Base-by-base conservation (phyloP, 2,888 invertebrate species). In the Zygogramma bicolorata region DNA sequence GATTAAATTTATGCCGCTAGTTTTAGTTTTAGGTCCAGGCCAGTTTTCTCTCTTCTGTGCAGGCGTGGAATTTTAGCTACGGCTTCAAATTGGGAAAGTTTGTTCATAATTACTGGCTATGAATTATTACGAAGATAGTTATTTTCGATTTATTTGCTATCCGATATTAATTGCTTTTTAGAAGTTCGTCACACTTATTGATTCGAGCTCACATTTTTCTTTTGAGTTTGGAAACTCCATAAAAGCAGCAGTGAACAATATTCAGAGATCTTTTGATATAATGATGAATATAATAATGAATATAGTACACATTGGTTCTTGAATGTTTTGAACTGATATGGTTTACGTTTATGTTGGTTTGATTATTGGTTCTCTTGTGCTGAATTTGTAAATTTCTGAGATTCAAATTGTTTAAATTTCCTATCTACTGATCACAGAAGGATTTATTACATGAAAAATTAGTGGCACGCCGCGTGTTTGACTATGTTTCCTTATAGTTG, bases 1-100 rank as follows among this genome's bases (percentile, higher is more conserved):
- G 87, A 87, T 87, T 87, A 86, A 87, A 87, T 86, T 86, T 86
- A 84, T 84, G 83, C 83, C 77, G 79, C 80, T 82, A 82, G 83
- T 84, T 83, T 82, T 81, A 83, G 83, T 81, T 82, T 82, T 78
- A 74, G 80, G 75, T 76, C 73, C 70, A 60, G 68, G 68, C 77
- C 70, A 70, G 72, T 72, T 74, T 68, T 73, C 75, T 75, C 75
- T 70, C 73, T 72, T 77, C 75, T 75, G n/a, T n/a, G 62, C 75
- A 71, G 76, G 75, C 76, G 73, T 73, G 81, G 80, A 80, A 81
- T 81, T 81, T 81, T 80, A 79, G 78, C 77, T 79, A 68, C 71
- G 65, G 75, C 74, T 75, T 80, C 78, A 81, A 82, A 82, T 82
- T 82, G 81, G 77, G 79, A 83, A 83, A 83, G 80, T 83, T 83